Conservation (phyloP, 2,797 vertebrate species). For the Thamnophis elegans region DNA sequence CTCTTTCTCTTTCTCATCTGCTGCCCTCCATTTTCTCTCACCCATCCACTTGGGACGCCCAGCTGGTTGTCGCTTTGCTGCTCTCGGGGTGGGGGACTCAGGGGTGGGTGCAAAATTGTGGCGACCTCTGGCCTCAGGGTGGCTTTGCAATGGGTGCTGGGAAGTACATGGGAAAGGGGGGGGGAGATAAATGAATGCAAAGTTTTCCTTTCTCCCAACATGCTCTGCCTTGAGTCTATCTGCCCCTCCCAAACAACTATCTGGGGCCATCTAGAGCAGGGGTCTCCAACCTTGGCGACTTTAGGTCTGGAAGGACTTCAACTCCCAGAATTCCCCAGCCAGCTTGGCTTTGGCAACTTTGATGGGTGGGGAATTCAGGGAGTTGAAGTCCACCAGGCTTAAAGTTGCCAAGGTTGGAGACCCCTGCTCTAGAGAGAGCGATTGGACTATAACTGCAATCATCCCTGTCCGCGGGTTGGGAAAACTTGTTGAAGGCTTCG, state of each 20-base stretch:
- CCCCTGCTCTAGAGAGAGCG: too few species aligned
- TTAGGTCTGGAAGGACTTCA: too few species aligned
- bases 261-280: neutral
- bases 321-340: too few species aligned
- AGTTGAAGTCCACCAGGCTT: too few species aligned
- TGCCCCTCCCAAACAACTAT: neutral
- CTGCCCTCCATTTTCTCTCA: too few species aligned
- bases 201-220: neutral
- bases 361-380: too few species aligned
- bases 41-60: neutral
- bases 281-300: too few species aligned
- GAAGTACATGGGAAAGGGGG: too few species aligned
- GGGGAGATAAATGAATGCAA: neutral
- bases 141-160: neutral
- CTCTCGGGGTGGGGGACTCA: neutral
- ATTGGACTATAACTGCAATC: neutral
- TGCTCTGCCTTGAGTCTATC: neutral
- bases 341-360: too few species aligned
- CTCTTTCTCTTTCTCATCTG: too few species aligned
- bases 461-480: neutral
- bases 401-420: too few species aligned
- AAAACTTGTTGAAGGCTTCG: neutral
- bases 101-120: neutral
- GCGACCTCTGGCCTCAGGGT: neutral
- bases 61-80: too few species aligned